phyloP scores from a whole-genome alignment of 2,797 vertebrate genomes.

The Sebastes hubbsi region DNA sequence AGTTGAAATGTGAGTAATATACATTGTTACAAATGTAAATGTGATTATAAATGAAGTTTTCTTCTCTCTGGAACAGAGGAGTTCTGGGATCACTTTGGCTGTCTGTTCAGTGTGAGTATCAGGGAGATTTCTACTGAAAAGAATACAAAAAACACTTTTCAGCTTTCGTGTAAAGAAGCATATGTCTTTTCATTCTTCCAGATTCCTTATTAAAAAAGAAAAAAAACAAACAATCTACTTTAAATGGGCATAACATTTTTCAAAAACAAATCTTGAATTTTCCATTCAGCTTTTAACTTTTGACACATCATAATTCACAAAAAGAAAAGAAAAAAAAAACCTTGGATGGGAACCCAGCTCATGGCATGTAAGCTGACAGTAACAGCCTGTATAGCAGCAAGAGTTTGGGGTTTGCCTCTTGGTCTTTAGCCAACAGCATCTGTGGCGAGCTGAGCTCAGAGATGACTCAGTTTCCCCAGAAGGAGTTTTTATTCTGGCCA shows the following conservation, averaged over 20 bases:
- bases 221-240: not conserved
- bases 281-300: constrained; percentile 17
- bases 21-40: not conserved
- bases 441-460: constrained; percentile 39
- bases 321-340: not conserved
- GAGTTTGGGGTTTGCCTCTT: constrained; percentile 54
- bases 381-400: constrained; percentile 36
- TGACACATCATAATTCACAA: constrained; percentile 1
- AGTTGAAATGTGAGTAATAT: not conserved
- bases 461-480: constrained; percentile 60
- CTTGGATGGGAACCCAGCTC: constrained; percentile 10
- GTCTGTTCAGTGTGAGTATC: not conserved
- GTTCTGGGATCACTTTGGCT: not conserved
- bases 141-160: not conserved
- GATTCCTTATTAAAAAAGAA: not conserved
- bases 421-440: constrained; percentile 49
- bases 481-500: constrained; percentile 30
- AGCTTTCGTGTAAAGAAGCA: not conserved
- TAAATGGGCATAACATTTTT: not conserved
- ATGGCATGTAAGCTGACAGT: constrained; percentile 25
- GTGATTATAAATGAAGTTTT: not conserved
- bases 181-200: not conserved
- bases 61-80: not conserved
- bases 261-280: constrained; percentile 5
- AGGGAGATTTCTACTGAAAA: not conserved